Evolutionary conservation across 2,888 invertebrate genomes (phyloP), one percentile per base, ranked within the genome.

Genomic region (Sminthurides aquaticus): DNA sequence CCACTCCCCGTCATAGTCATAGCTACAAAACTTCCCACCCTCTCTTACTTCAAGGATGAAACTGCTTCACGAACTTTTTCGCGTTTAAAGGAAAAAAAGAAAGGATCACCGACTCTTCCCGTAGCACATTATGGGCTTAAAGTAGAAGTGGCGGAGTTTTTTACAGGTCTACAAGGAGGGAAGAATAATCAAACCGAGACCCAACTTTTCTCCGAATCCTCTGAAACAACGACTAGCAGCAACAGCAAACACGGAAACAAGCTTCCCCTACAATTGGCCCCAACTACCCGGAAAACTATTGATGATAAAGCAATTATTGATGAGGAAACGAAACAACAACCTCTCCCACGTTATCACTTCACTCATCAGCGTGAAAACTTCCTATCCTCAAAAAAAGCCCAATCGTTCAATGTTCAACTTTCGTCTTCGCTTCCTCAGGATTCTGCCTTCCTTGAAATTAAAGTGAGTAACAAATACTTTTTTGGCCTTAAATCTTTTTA

Each of bases 231-330:
- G 29, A 54, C 49, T 27, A 52, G 27, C 15, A n/a, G 8, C 52
- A 60, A 29, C 29, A 60, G 26, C 24, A 60, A 29, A 26, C 20
- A 27, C 22, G 11, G 52, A 59, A 2, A 28, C 28, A 27, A 26
- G 20, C 27, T 56, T 56, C 25, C 26, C 28, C 57, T 49, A 25
- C 48, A 59, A 54, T 22, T 22, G 27, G 5, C 48, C 67, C 64
- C 43, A 63, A 71, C 66, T 67, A 43, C 69, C 69, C 70, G 67
- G 69, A 73, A 71, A 71, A 73, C 71, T 71, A 72, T 72, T 71
- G 70, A 72, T 72, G 74, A 72, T 72, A 72, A 72, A 69, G 69
- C 71, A 73, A 73, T 73, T 73, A 73, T 73, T 73, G 71, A 71
- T 71, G 73, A 69, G 67, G 66, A 67, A 54, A 59, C 65, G 62